A percentile compares a stretch with the other conserved stretches of the same genome.
Evolutionary conservation across 2,888 invertebrate species (phyloP).

Genomic region (Aleiodes leptofemur): DNA sequence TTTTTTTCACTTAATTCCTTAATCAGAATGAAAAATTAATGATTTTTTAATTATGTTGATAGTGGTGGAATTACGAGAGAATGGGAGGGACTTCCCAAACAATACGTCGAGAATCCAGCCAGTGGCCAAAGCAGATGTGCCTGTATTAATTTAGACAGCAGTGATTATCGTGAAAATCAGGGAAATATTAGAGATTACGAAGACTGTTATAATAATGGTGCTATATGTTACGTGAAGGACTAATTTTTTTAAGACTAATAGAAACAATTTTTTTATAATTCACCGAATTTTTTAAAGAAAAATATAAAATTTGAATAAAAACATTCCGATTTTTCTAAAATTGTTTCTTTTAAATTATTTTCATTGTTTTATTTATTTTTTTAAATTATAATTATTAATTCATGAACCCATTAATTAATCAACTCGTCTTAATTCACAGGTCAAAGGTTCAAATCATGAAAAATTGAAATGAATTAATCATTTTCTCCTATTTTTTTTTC

Average conservation of each 20-base stretch:
- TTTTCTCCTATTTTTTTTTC: no score
- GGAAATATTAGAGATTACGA: slow-evolving; percentile 80
- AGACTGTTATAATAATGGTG: slow-evolving; percentile 79
- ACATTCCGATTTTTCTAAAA: no score
- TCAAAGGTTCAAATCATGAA: no score
- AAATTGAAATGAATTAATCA: no score
- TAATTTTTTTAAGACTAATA: slow-evolving; percentile 26
- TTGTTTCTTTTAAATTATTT: no score
- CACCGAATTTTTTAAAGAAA: no score
- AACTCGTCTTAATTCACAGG: no score
- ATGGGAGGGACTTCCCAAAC: slow-evolving; percentile 94
- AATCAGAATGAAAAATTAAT: not conserved
- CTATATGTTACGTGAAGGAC: slow-evolving; percentile 76
- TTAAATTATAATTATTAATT: no score
- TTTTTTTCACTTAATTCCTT: slow-evolving; percentile 1
- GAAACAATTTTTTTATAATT: not conserved
- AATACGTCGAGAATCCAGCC: slow-evolving; percentile 83
- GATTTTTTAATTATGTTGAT: slow-evolving; percentile 64
- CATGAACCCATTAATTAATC: no score
- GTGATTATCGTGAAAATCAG: slow-evolving; percentile 75
- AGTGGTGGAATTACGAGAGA: slow-evolving; percentile 93
- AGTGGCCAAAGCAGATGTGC: slow-evolving; percentile 86
- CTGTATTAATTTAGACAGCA: slow-evolving; percentile 81
- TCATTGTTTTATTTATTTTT: no score
- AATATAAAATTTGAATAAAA: no score